Evolutionary conservation across 2,888 invertebrate species (phyloP).

Genomic region (Drosophila cognata): DNA sequence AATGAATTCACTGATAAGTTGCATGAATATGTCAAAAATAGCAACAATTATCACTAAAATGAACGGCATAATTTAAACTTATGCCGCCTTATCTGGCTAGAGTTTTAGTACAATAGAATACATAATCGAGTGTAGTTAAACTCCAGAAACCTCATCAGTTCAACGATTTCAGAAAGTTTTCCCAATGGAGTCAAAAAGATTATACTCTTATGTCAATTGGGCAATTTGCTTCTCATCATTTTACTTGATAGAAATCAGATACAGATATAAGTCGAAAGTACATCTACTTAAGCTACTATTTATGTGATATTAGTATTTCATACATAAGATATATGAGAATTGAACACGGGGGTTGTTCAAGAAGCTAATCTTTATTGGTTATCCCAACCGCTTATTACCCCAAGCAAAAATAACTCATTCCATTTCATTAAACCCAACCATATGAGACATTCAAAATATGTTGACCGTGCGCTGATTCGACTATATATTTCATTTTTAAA

Average conservation of each 20-base stretch:
- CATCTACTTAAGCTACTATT: not conserved
- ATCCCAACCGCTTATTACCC: constrained; percentile 27
- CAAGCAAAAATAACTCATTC: constrained; percentile 11
- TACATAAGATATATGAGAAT: constrained; percentile 8
- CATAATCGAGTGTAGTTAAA: not conserved
- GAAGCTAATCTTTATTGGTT: constrained; percentile 49
- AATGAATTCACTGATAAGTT: not conserved
- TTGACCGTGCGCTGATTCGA: constrained; percentile 20
- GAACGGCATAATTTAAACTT: not conserved
- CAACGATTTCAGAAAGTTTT: not conserved
- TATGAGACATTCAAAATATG: constrained; percentile 61
- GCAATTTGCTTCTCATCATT: not conserved
- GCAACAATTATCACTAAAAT: not conserved
- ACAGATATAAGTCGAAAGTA: constrained; percentile 3
- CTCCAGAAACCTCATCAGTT: not conserved
- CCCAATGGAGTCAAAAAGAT: not conserved
- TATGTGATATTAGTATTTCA: not conserved
- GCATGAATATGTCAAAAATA: not conserved
- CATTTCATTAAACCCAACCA: constrained; percentile 39
- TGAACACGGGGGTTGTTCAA: not conserved
- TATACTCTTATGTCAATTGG: not conserved
- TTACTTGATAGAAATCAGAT: not conserved
- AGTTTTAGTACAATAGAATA: too few species aligned
- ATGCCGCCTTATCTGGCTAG: not conserved
- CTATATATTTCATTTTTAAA: constrained; percentile 56